Evolutionary conservation across 2,888 invertebrate genomes (phyloP), one percentile per base, ranked within the genome.

Genomic region (Nymphalis c-album): DNA sequence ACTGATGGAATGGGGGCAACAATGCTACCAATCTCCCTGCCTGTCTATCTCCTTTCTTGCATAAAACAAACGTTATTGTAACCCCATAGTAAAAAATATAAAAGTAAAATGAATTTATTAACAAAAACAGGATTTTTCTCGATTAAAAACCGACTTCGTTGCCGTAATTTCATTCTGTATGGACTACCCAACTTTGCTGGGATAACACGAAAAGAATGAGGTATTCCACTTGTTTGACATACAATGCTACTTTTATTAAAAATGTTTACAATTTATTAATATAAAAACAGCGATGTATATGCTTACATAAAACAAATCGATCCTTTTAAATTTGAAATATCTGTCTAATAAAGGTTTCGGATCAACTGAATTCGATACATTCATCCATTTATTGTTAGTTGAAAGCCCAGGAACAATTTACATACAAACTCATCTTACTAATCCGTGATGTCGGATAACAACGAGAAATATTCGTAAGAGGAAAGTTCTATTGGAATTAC

Each of bases 341-440:
- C 8, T 17, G 20, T n/a, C 58, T 47, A 55, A 64, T 60, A 63
- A n/a, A 57, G 61, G 61, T 58, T 51, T 18, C 74, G 81, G 80
- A 81, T 81, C 81, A 80, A 74, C 73, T 70, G 67, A 59, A 63
- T 48, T 63, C 64, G 65, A 74, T 66, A 71, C 70, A 66, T 48
- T 71, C 71, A 75, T 75, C 74, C 77, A 79, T 81, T 78, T 78
- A 81, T 81, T 79, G 75, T 75, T 71, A 71, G 73, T 73, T 63
- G 70, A 72, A 74, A 74, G 76, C 77, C 76, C 77, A 74, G 77
- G 75, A 73, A 75, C 78, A 71, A 84, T 83, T 83, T 84, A 80
- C 83, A 83, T 83, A 82, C 78, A 77, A 79, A 78, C 78, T 72
- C 76, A 78, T 71, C 74, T 70, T 72, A 73, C 77, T 82, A 83